A percentile compares a stretch with the other conserved stretches of the same genome.
Conservation (phyloP, 2,888 invertebrate genomes). For the Melinaea menophilus region DNA sequence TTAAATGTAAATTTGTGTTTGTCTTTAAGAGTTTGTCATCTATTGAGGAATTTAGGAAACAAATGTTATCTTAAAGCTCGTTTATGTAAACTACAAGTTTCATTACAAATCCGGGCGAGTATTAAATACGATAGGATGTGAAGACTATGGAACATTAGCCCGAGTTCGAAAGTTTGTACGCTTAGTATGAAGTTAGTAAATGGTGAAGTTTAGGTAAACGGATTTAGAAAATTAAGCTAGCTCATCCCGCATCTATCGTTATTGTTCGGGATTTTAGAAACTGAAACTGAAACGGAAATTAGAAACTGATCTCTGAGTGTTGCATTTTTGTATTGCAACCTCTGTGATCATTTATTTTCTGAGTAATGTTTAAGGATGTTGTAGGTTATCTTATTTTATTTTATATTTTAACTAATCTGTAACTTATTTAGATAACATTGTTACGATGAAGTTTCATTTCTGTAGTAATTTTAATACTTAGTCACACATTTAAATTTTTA, state of each 20-base stretch:
- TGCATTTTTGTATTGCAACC: no score
- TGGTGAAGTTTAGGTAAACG: constrained; percentile 19
- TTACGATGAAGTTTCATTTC: no score
- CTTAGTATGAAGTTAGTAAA: constrained; percentile 20
- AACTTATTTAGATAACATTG: no score
- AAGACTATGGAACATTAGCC: constrained; percentile 15
- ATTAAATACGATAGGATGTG: constrained; percentile 8
- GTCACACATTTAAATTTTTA: no score
- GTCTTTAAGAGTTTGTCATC: neutral
- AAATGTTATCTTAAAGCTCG: neutral
- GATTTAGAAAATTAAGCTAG: constrained; percentile 15
- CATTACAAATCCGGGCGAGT: neutral
- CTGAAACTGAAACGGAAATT: no score
- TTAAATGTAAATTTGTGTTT: neutral
- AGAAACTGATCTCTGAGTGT: no score
- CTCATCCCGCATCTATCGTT: neutral
- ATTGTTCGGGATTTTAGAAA: neutral
- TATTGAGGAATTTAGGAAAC: neutral
- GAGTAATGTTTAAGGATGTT: no score
- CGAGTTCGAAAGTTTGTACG: constrained; percentile 11
- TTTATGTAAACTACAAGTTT: neutral
- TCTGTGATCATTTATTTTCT: no score
- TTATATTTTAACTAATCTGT: no score
- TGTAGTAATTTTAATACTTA: no score
- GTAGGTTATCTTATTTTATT: no score